A percentile compares a stretch with the other conserved stretches of the same genome.
Conservation (phyloP, 2,797 vertebrate genomes). For the Lacerta viridis region DNA sequence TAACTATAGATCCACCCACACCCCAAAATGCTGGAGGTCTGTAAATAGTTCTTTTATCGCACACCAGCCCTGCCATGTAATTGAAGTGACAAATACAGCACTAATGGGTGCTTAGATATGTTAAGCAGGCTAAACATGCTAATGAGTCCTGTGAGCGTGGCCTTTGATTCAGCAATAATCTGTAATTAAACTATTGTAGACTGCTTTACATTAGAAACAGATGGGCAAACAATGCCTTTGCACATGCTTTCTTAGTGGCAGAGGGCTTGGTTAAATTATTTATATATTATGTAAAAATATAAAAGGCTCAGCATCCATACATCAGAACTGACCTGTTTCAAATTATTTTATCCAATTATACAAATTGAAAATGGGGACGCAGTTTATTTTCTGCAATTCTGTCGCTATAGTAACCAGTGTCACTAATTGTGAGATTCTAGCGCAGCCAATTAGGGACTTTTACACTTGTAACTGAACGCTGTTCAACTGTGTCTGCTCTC, state of each 20-base stretch:
- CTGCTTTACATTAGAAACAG: conserved; percentile 49
- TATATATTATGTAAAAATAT: conserved; percentile 43
- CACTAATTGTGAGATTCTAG: not conserved
- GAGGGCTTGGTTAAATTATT: conserved; percentile 36
- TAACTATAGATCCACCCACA: conserved; percentile 23
- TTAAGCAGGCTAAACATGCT: conserved; percentile 64
- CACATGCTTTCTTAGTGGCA: conserved; percentile 49
- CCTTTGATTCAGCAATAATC: conserved; percentile 47
- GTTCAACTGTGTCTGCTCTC: not conserved
- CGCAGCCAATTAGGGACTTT: not conserved
- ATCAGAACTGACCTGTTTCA: conserved; percentile 20
- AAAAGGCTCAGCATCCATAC: conserved; percentile 3
- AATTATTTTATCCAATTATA: not conserved
- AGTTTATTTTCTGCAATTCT: conserved; percentile 1
- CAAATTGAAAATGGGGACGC: conserved; percentile 10
- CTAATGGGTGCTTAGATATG: conserved; percentile 65
- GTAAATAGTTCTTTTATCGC: not conserved
- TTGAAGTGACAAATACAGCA: conserved; percentile 54
- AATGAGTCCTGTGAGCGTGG: conserved; percentile 64
- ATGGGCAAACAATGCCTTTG: conserved; percentile 58
- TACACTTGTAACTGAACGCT: not conserved
- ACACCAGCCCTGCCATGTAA: conserved; percentile 44
- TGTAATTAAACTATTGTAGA: conserved; percentile 43
- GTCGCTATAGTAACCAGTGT: conserved; percentile 31
- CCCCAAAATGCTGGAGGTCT: conserved; percentile 4